phyloP scores from a whole-genome alignment of 2,888 invertebrate genomes.

The Gandaritis pyraliata region DNA sequence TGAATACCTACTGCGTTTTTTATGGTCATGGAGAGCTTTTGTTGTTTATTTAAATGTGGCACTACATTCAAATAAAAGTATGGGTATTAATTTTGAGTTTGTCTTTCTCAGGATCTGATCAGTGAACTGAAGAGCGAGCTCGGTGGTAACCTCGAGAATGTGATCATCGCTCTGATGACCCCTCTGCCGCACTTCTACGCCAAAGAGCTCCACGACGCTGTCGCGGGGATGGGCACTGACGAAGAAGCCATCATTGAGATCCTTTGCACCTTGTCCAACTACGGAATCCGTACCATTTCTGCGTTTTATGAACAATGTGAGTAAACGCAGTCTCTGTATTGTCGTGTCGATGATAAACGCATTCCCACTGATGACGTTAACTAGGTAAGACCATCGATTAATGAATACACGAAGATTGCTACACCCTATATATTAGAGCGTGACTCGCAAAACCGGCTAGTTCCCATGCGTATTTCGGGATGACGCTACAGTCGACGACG shows the following conservation, averaged over 20 bases:
- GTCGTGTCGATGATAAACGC: no score
- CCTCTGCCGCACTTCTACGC: slow-evolving; percentile 96
- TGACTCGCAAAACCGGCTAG: no score
- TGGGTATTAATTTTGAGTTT: neutral
- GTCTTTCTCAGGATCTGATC: slow-evolving; percentile 85
- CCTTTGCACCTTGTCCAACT: slow-evolving; percentile 95
- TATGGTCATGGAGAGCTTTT: neutral
- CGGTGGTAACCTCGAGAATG: slow-evolving; percentile 95
- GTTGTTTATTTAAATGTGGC: no score
- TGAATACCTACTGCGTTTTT: neutral
- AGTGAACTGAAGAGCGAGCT: slow-evolving; percentile 95
- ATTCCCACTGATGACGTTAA: no score
- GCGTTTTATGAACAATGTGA: slow-evolving; percentile 92
- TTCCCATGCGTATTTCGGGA: no score
- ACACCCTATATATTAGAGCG: no score
- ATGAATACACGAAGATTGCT: no score
- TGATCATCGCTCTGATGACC: slow-evolving; percentile 95
- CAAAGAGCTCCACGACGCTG: slow-evolving; percentile 94
- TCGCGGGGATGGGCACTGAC: slow-evolving; percentile 94
- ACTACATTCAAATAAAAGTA: no score
- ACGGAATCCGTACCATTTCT: slow-evolving; percentile 93
- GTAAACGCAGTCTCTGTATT: slow-evolving; percentile 50
- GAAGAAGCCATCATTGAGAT: slow-evolving; percentile 97
- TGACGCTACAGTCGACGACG: no score
- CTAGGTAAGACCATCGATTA: no score